Evolutionary conservation across 2,888 invertebrate genomes (phyloP).

Genomic region (Drosophila incognita): DNA sequence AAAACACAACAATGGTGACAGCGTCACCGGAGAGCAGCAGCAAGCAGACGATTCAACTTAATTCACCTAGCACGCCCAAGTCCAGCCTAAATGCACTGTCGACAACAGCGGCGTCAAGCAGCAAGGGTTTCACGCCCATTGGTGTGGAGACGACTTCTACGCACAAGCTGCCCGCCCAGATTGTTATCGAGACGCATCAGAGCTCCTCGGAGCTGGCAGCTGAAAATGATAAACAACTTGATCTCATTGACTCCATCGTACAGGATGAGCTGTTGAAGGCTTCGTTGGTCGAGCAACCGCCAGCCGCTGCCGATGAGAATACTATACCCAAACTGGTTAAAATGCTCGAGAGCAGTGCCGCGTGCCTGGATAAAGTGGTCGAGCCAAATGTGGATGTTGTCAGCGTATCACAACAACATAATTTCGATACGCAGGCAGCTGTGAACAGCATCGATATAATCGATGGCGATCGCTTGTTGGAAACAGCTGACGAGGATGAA

Average conservation of each 20-base stretch:
- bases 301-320: slow-evolving; percentile 74
- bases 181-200: slow-evolving; percentile 84
- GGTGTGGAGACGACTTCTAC: slow-evolving; percentile 80
- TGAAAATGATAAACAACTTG: slow-evolving; percentile 84
- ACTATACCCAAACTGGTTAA: slow-evolving; percentile 86
- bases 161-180: slow-evolving; percentile 84
- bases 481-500: slow-evolving; percentile 87
- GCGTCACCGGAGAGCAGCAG: slow-evolving; percentile 17
- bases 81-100: slow-evolving; percentile 26
- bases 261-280: slow-evolving; percentile 82
- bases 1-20: slow-evolving; percentile 29
- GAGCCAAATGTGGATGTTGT: slow-evolving; percentile 24
- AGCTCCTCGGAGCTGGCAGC: slow-evolving; percentile 83
- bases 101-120: slow-evolving; percentile 50
- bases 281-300: slow-evolving; percentile 61
- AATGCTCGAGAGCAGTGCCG: slow-evolving; percentile 85
- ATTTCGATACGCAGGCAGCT: slow-evolving; percentile 6
- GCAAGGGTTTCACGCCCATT: slow-evolving; percentile 83
- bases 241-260: slow-evolving; percentile 84
- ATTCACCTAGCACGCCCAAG: slow-evolving; percentile 54
- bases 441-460: slow-evolving; percentile 77
- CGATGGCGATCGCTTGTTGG: slow-evolving; percentile 74
- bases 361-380: slow-evolving; percentile 57
- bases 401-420: slow-evolving; percentile 13
- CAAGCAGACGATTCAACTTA: slow-evolving; percentile 28